A percentile compares a stretch with the other conserved stretches of the same genome.
These are phyloP conservation scores for Rhagium mordax DNA, from an alignment of 2,888 invertebrate genomes.

Conservation along the genomic window DNA sequence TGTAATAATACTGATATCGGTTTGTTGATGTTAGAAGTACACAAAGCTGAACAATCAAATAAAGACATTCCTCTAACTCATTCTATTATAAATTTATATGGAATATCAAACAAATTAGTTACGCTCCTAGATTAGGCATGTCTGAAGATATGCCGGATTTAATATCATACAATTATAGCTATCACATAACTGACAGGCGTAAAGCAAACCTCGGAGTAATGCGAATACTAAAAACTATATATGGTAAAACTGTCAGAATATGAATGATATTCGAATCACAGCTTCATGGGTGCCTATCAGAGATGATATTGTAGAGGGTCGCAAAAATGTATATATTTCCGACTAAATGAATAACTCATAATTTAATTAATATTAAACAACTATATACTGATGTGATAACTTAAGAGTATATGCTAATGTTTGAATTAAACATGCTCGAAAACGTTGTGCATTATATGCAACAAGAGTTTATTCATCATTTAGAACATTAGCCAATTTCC, in stretches of 20 bases:
- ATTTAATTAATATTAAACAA: no score
- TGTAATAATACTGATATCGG: not conserved
- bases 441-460: no score
- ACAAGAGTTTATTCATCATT: no score
- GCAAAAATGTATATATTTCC: no score
- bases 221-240: not conserved
- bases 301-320: not conserved
- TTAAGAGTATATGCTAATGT: no score
- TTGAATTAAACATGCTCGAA: no score
- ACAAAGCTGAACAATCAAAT: conserved; percentile 45
- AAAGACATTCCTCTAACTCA: conserved; percentile 52
- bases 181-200: not conserved
- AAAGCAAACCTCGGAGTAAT: conserved; percentile 2
- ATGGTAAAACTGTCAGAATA: not conserved
- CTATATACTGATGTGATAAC: no score
- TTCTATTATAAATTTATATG: conserved; percentile 49
- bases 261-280: not conserved
- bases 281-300: not conserved
- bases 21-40: not conserved
- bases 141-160: conserved; percentile 7
- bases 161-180: not conserved
- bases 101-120: conserved; percentile 50
- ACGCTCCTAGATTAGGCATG: conserved; percentile 33
- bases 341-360: no score
- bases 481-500: no score